Conservation (phyloP, 1,140 invertebrate species). For the Saccostrea glomerata region DNA sequence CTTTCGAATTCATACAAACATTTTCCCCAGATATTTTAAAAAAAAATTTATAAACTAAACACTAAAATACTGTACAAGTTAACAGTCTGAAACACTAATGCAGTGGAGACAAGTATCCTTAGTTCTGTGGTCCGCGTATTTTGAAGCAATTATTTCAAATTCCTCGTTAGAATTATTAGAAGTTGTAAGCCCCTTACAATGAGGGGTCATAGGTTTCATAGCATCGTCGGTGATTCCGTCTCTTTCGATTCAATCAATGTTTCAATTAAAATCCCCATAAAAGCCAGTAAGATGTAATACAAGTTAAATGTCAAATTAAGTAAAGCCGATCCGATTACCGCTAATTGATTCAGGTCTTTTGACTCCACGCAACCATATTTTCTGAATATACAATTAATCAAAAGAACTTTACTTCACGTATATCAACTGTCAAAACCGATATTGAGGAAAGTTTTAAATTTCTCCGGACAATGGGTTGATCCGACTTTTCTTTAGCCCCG, state of each 20-base stretch:
- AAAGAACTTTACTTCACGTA: background rate
- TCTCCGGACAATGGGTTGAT: background rate
- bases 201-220: constrained; percentile 9
- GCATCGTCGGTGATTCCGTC: background rate
- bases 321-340: constrained; percentile 14
- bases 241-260: constrained; percentile 19
- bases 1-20: too few species aligned
- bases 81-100: background rate
- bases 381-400: constrained; percentile 31
- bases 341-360: constrained; percentile 15
- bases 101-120: background rate
- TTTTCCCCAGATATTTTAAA: too few species aligned
- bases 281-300: constrained; percentile 3
- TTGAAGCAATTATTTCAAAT: constrained; percentile 4
- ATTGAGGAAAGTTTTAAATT: background rate
- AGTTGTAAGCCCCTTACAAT: background rate
- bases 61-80: too few species aligned
- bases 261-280: background rate
- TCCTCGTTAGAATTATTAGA: background rate
- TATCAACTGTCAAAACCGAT: constrained; percentile 7
- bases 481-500: background rate
- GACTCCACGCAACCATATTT: constrained; percentile 23
- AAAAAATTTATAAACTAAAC: too few species aligned
- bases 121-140: background rate
- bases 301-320: constrained; percentile 28